Base-by-base conservation (phyloP, 2,888 invertebrate genomes). In the Cantharis flavilabris region DNA sequence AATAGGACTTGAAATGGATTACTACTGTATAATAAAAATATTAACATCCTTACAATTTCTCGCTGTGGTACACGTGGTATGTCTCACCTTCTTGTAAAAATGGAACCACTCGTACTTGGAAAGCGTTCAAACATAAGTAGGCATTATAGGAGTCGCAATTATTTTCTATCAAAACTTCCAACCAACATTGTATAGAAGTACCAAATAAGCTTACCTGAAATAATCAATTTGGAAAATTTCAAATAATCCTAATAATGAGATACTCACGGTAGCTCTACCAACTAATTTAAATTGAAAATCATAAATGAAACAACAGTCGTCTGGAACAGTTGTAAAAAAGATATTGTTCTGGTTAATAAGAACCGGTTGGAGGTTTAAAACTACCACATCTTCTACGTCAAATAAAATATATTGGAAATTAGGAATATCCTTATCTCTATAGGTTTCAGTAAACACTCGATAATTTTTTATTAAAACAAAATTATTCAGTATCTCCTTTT, bases 391-490 rank as follows among this genome's bases (percentile, higher is more conserved):
- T n/a, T 72, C 23, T 33, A 76, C 67, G 70, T 80, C 76, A 63
- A 81, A 77, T 26, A 81, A 13, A 62, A 82, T 33, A 63, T 78
- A 82, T 62, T 82, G 80, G 2, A 81, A 23, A 72, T 75, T 77
- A 13, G 75, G 77, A 14, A 76, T 77, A 14, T 70, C 65, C 30
- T 11, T 18, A 72, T 80, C 80, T 49, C 72, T 78, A 10, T 73
- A 82, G 64, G 72, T 75, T 72, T 82, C 82, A 3, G 82, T 81
- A 33, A 81, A 73, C 11, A 82, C 64, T 63, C 70, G 72, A 67
- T 76, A 82, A 9, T 80, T 64, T 67, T 76, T 63, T 26, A 82
- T 78, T 49, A 80, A 30, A 14, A 82, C 79, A 71, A 78, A 79
- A 30, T 75, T 76, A 67, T 82, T 75, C 7, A 72, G 26, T 18